A percentile compares a stretch with the other conserved stretches of the same genome.
Evolutionary conservation across 2,888 invertebrate species (phyloP).

Genomic region (Platycnemis pennipes): DNA sequence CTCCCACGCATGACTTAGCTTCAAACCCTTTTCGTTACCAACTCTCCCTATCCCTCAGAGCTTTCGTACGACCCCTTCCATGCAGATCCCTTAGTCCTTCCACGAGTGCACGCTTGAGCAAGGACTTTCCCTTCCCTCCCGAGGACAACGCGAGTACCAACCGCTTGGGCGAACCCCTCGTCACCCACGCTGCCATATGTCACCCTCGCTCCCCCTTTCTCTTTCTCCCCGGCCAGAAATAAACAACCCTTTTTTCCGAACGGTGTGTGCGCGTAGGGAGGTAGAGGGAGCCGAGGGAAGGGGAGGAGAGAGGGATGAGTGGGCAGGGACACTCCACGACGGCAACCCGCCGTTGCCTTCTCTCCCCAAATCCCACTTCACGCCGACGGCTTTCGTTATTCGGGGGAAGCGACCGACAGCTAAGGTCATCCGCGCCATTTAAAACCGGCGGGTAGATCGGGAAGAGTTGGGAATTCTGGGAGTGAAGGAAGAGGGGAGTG

Average conservation of each 20-base stretch:
- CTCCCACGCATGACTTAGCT: background rate
- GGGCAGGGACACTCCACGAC: background rate
- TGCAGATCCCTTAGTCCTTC: background rate
- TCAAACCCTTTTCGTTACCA: background rate
- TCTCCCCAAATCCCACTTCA: background rate
- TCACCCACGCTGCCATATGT: slow-evolving; percentile 63
- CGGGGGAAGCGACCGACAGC: too few relatives aligned
- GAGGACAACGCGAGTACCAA: background rate
- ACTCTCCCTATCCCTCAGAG: background rate
- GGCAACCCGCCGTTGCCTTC: background rate
- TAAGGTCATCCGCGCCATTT: too few relatives aligned
- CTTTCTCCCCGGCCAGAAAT: background rate
- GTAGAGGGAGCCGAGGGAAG: background rate
- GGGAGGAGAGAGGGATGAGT: background rate
- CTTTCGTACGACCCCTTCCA: background rate
- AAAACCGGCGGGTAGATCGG: too few relatives aligned
- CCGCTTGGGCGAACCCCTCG: slow-evolving; percentile 42
- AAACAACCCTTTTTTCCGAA: slow-evolving; percentile 40
- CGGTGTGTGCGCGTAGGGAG: background rate
- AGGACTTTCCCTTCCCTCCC: slow-evolving; percentile 17
- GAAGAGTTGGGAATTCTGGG: too few relatives aligned
- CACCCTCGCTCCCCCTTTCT: background rate
- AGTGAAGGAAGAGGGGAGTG: too few relatives aligned
- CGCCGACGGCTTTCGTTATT: too few relatives aligned
- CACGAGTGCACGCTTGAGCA: background rate